Evolutionary conservation across 2,888 invertebrate species (phyloP), one percentile per base, ranked within the genome.

Genomic region (Biston betularia): DNA sequence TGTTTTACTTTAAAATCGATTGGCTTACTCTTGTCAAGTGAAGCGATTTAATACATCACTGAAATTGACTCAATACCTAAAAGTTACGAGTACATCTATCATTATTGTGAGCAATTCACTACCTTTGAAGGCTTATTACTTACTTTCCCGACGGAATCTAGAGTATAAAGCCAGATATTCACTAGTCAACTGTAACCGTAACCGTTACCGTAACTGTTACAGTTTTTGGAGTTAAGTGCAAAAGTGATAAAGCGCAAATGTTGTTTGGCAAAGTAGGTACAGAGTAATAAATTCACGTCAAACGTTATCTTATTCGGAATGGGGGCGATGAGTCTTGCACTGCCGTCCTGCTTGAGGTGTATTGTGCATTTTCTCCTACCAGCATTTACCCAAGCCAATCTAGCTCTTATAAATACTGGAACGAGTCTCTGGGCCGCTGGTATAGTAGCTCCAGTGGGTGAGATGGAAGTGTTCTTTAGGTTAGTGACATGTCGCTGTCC

Each of bases 61-160:
- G n/a, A 58, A 53, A 58, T 58, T 58, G 53, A 46, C 40, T 40
- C 64, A 58, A 64, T 65, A 49, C 59, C 7, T 54, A 34, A 11
- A 54, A 63, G 35, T 34, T 52, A 45, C 14, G 33, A 11, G 40
- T 49, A 48, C 49, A 44, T 44, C 42, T 12, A 34, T 11, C 33
- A 55, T 42, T 54, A 57, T 48, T 58, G 40, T 53, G 35, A 59
- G 54, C 48, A 58, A 46, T 64, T 57, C 45, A 40, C 38, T 33
- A 38, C 14, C 24, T 57, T 40, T 53, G 53, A 58, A 64, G 48
- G 35, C 40, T 33, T 46, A 35, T n/a, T 34, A n/a, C 11, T n/a
- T 58, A 58, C 42, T 42, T 54, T 63, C 42, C 14, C 62, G 46
- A 55, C 33, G 42, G 62, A 11, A 61, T 53, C 14, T 8, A 52